phyloP scores from a whole-genome alignment of 2,797 vertebrate genomes.

The Distichodus sexfasciatus region DNA sequence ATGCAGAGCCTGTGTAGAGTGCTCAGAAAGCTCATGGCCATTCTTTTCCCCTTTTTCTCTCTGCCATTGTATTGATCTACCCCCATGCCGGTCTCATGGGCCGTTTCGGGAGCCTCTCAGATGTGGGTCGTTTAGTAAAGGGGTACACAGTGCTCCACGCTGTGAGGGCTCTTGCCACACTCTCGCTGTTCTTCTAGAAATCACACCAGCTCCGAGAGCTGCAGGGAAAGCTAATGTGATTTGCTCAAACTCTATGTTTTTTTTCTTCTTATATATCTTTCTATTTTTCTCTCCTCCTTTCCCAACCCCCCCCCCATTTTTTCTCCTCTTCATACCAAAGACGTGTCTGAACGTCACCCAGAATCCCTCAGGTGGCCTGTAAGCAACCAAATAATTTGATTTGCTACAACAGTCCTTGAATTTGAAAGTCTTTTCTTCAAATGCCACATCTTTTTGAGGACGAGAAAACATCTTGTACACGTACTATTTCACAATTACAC shows the following conservation, averaged over 20 bases:
- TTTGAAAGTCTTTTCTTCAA: neutral
- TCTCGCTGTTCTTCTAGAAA: constrained; percentile 6
- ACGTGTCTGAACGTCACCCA: too few species aligned
- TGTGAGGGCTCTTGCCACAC: neutral
- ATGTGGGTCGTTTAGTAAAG: neutral
- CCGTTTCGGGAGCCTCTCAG: neutral
- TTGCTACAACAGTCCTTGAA: neutral
- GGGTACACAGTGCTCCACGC: constrained; percentile 4
- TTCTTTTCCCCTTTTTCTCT: constrained; percentile 26
- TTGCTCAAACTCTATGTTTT: neutral
- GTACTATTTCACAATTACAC: constrained; percentile 18
- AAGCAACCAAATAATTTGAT: constrained; percentile 1
- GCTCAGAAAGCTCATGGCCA: constrained; percentile 15
- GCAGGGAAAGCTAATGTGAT: neutral
- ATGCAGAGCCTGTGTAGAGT: constrained; percentile 3
- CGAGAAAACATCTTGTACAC: neutral
- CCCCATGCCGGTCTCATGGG: neutral
- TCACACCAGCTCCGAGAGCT: constrained; percentile 7
- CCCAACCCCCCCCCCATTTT: neutral
- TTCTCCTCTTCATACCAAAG: neutral
- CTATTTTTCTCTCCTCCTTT: neutral
- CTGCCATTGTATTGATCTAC: constrained; percentile 32
- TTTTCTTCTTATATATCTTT: neutral
- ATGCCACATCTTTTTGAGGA: neutral
- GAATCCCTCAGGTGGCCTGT: neutral